Conservation (phyloP, 2,797 vertebrate genomes). For the Micrastur ruficollis region DNA sequence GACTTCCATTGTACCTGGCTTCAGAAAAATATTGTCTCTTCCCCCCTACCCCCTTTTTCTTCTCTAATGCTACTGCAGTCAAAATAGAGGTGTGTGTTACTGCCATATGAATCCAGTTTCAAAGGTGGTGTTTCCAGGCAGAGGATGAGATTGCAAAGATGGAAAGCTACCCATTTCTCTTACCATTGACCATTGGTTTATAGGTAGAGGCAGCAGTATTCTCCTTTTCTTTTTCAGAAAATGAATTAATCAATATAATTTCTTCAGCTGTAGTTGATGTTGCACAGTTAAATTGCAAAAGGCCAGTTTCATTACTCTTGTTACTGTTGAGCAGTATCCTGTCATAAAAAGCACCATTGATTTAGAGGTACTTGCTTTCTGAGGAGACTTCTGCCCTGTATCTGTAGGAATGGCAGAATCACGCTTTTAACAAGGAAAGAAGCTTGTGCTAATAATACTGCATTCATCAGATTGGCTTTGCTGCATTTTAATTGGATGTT, state of each 20-base stretch:
- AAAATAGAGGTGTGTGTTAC: background rate
- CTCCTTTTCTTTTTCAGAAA: background rate
- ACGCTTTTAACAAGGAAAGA: background rate
- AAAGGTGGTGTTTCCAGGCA: background rate
- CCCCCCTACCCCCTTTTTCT: accelerated
- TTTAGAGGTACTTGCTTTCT: background rate
- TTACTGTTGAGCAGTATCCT: background rate
- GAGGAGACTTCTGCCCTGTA: background rate
- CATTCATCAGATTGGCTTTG: background rate
- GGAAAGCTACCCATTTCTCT: background rate
- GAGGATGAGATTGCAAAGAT: background rate
- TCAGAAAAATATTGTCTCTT: background rate
- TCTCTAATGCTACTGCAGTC: background rate
- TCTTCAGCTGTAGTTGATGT: background rate
- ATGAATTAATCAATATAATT: background rate
- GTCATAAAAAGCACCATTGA: background rate
- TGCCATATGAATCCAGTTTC: background rate
- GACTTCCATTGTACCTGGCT: background rate
- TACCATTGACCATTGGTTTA: background rate
- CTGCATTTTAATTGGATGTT: background rate
- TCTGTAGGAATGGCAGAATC: background rate
- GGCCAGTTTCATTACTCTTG: background rate
- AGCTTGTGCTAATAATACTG: background rate
- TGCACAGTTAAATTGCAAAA: background rate
- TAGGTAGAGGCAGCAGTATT: background rate